A percentile compares a stretch with the other conserved stretches of the same genome.
phyloP scores from a whole-genome alignment of 2,888 invertebrate species.

The Scaptomyza cyrtandrae region DNA sequence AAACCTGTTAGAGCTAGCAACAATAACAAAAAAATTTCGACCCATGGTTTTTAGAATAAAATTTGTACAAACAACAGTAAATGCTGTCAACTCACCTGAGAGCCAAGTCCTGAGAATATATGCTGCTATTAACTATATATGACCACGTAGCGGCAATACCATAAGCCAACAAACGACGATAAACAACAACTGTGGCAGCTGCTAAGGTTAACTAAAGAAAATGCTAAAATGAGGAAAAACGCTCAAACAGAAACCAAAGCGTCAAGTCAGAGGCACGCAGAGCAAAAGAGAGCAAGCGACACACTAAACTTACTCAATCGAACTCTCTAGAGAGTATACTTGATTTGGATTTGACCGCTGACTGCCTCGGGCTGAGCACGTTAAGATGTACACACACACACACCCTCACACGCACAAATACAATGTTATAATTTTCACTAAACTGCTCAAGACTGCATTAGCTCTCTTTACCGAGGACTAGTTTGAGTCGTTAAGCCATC shows the following conservation, averaged over 20 bases:
- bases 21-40: slow-evolving; percentile 51
- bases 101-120: slow-evolving; percentile 17
- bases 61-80: background rate
- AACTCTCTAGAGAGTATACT: slow-evolving; percentile 7
- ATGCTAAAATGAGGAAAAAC: slow-evolving; percentile 35
- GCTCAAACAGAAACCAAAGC: slow-evolving; percentile 20
- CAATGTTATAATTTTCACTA: slow-evolving; percentile 17
- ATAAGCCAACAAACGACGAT: slow-evolving; percentile 16
- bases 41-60: slow-evolving; percentile 32
- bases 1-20: slow-evolving; percentile 64
- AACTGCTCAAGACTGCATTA: slow-evolving; percentile 39
- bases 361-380: slow-evolving; percentile 13
- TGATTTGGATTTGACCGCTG: slow-evolving; percentile 37
- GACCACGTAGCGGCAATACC: slow-evolving; percentile 22
- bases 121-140: background rate
- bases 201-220: slow-evolving; percentile 11
- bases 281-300: slow-evolving; percentile 11
- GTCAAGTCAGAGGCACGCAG: slow-evolving; percentile 25
- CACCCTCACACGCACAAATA: slow-evolving; percentile 4
- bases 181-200: slow-evolving; percentile 24
- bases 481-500: slow-evolving; percentile 22
- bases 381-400: slow-evolving; percentile 1
- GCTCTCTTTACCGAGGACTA: slow-evolving; percentile 10
- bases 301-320: slow-evolving; percentile 33
- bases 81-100: slow-evolving; percentile 37